phyloP scores from a whole-genome alignment of 2,113 vertebrate species.

The Montifringilla adamsi region DNA sequence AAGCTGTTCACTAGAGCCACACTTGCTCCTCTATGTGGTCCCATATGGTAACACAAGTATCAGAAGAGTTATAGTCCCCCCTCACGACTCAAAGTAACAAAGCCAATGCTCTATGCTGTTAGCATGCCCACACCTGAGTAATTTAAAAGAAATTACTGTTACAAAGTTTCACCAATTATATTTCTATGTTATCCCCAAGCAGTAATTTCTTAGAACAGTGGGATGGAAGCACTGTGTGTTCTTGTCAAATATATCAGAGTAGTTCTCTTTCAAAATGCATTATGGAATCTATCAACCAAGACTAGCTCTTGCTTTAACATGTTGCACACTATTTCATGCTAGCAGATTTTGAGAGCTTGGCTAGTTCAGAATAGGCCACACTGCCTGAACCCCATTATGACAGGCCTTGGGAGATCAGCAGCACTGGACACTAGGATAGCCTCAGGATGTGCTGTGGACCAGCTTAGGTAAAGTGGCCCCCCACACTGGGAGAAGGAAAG shows the following conservation, averaged over 20 bases:
- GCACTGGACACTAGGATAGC: rapidly evolving
- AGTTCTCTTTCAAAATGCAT: background rate
- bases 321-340: rapidly evolving
- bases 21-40: background rate
- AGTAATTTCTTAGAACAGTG: background rate
- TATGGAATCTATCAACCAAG: background rate
- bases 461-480: background rate
- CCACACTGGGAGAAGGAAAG: background rate
- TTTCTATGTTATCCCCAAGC: background rate
- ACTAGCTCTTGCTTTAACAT: background rate
- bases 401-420: background rate
- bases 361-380: background rate
- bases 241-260: background rate
- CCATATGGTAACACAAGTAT: background rate
- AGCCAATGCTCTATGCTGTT: background rate
- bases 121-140: background rate
- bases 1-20: background rate
- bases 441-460: background rate
- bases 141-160: background rate
- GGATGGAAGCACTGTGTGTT: background rate
- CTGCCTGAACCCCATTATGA: background rate
- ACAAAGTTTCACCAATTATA: background rate
- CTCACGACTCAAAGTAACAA: background rate
- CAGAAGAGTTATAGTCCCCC: background rate
- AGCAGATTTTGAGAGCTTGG: background rate